Evolutionary conservation across 2,888 invertebrate genomes (phyloP).

Genomic region (Harpagoxenus sublaevis): DNA sequence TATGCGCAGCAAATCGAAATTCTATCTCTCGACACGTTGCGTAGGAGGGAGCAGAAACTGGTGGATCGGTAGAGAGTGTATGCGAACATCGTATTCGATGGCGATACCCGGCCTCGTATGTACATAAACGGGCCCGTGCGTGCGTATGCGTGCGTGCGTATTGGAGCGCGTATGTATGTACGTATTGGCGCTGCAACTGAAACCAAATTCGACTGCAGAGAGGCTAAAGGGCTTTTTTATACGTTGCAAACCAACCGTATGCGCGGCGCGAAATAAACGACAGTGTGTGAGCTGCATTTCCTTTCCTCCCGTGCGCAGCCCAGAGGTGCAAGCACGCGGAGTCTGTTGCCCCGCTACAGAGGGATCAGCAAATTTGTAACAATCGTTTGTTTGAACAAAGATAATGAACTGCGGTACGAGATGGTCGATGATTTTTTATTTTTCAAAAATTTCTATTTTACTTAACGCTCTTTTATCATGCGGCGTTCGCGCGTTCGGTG

Average conservation of each 20-base stretch:
- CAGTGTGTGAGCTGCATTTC: conserved; percentile 58
- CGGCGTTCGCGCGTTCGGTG: neutral
- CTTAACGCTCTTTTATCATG: neutral
- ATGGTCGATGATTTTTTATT: neutral
- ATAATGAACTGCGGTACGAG: neutral
- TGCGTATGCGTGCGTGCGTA: neutral
- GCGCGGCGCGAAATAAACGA: conserved; percentile 70
- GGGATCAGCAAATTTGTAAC: neutral
- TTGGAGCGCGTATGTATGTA: neutral
- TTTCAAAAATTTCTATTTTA: neutral
- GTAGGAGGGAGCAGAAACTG: conserved; percentile 62
- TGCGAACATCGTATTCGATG: conserved; percentile 70
- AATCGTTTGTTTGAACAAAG: neutral
- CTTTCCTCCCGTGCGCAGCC: conserved; percentile 11
- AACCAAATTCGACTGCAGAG: conserved; percentile 75
- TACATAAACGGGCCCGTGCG: conserved; percentile 33
- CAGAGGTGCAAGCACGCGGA: neutral
- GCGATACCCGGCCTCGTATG: conserved; percentile 62
- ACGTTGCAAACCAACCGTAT: conserved; percentile 68
- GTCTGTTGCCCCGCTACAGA: neutral
- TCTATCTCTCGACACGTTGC: conserved; percentile 68
- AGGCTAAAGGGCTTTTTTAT: conserved; percentile 72
- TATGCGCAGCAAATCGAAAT: conserved; percentile 72
- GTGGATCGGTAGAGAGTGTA: conserved; percentile 48
- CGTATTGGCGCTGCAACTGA: conserved; percentile 45